Evolutionary conservation across 2,888 invertebrate genomes (phyloP).

Genomic region (Drosophila birchii): DNA sequence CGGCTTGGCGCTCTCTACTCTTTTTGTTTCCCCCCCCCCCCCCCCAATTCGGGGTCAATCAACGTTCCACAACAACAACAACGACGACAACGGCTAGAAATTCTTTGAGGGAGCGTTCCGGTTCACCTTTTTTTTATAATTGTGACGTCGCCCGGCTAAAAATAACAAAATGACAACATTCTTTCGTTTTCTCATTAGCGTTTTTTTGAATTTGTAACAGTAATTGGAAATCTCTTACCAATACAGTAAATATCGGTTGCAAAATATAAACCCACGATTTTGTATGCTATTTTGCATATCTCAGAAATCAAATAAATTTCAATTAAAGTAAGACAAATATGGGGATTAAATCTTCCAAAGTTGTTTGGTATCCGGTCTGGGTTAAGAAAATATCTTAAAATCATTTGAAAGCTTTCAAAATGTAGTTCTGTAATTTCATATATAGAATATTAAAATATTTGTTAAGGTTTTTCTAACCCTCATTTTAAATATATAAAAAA

Average conservation of each 20-base stretch:
- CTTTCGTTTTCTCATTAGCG: conserved; percentile 20
- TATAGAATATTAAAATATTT: too few relatives aligned
- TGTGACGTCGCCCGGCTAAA: conserved; percentile 46
- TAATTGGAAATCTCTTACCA: conserved; percentile 30
- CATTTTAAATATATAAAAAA: too few relatives aligned
- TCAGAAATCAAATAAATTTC: conserved; percentile 27
- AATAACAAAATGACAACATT: conserved; percentile 38
- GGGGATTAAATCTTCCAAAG: background rate
- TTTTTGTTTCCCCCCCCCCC: conserved; percentile 5
- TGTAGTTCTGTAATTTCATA: too few relatives aligned
- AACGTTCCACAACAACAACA: conserved; percentile 34
- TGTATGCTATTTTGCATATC: conserved; percentile 9
- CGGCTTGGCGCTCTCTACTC: conserved; percentile 49
- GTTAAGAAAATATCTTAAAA: background rate
- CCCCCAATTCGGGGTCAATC: conserved; percentile 32
- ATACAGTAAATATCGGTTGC: conserved; percentile 24
- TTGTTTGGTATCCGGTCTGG: background rate
- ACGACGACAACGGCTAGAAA: conserved; percentile 6
- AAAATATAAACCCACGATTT: conserved; percentile 1
- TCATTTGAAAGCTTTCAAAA: background rate
- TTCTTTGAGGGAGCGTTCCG: conserved; percentile 32
- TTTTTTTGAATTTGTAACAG: conserved; percentile 32
- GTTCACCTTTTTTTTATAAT: conserved; percentile 35
- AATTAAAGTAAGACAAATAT: conserved; percentile 24
- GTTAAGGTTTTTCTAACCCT: too few relatives aligned